Base-by-base conservation (phyloP, 92 coral and sea anemone genomes). In the Heliopora coerulea region DNA sequence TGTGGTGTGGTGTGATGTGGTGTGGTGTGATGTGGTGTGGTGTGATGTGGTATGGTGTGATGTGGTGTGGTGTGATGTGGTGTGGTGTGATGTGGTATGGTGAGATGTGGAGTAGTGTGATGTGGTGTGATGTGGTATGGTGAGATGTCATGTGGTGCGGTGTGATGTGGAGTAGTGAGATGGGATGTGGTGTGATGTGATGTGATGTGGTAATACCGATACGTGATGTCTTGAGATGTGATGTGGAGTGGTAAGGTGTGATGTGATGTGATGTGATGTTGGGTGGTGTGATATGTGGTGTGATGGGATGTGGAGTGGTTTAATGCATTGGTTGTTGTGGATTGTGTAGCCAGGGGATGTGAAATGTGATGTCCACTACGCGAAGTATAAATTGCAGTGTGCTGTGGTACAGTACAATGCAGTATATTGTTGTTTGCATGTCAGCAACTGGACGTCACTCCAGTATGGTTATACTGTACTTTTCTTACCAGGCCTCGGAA, bases 401-500 rank as follows among this genome's bases (percentile, higher is more conserved):
- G 11, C 6, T 37, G 42, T 37, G 11, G 42, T 37, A 11, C 11
- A 37, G 42, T 37, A 11, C 11, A 37, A 11, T 37, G 42, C 11
- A 37, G 42, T 37, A 11, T 37, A 37, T 4, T 37, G 42, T 37
- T 4, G 42, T 37, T 4, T 37, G n/a, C n/a, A n/a, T n/a, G n/a
- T n/a, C n/a, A n/a, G n/a, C n/a, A n/a, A n/a, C n/a, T n/a, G n/a
- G n/a, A n/a, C n/a, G n/a, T n/a, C n/a, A n/a, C n/a, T n/a, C n/a
- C n/a, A n/a, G n/a, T n/a, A n/a, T n/a, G n/a, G n/a, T n/a, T n/a
- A n/a, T 11, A 11, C 42, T 11, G 4, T 11, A 37, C 42, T 37
- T 37, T 37, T 37, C 6, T 5, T 5, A 46, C 15, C 62, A 91
- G 97, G 97, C 97, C 42, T 82, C 88, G 7, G 82, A 75, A 74